These are phyloP conservation scores for Pseudanteris insignis DNA, from an alignment of 2,888 invertebrate genomes.

Conservation along the genomic window DNA sequence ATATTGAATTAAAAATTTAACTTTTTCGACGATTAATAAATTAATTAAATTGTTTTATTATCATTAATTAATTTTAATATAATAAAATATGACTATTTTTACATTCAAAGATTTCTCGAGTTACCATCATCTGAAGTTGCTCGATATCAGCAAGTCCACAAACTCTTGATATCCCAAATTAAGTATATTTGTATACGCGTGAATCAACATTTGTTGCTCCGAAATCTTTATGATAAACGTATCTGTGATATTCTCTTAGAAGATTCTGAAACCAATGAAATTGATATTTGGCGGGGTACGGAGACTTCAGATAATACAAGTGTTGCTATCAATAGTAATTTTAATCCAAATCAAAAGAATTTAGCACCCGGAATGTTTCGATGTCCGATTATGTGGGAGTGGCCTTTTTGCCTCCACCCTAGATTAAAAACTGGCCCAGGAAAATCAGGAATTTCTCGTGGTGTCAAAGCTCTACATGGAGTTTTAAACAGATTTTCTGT, in stretches of 20 bases:
- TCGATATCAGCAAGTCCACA: slow-evolving; percentile 68
- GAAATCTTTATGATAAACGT: slow-evolving; percentile 74
- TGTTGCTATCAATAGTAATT: slow-evolving; percentile 22
- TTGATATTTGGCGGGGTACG: slow-evolving; percentile 57
- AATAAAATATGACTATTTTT: no score
- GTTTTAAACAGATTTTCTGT: slow-evolving; percentile 77
- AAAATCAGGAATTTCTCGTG: slow-evolving; percentile 71
- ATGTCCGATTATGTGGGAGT: slow-evolving; percentile 79
- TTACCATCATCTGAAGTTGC: slow-evolving; percentile 68
- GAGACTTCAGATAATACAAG: slow-evolving; percentile 49
- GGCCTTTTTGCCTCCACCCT: slow-evolving; percentile 76
- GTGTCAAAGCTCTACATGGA: slow-evolving; percentile 73
- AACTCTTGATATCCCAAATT: slow-evolving; percentile 69
- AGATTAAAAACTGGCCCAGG: slow-evolving; percentile 74
- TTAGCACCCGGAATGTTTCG: slow-evolving; percentile 76
- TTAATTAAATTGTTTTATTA: no score
- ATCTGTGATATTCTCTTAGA: slow-evolving; percentile 75
- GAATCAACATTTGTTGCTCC: slow-evolving; percentile 76
- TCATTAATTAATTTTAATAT: background rate
- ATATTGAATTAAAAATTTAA: no score
- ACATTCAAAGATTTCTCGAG: slow-evolving; percentile 69
- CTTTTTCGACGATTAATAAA: no score
- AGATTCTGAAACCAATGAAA: slow-evolving; percentile 70
- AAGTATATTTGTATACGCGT: slow-evolving; percentile 72
- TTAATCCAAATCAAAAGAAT: slow-evolving; percentile 54